Evolutionary conservation across 2,888 invertebrate genomes (phyloP).

Genomic region (Acronicta psi): DNA sequence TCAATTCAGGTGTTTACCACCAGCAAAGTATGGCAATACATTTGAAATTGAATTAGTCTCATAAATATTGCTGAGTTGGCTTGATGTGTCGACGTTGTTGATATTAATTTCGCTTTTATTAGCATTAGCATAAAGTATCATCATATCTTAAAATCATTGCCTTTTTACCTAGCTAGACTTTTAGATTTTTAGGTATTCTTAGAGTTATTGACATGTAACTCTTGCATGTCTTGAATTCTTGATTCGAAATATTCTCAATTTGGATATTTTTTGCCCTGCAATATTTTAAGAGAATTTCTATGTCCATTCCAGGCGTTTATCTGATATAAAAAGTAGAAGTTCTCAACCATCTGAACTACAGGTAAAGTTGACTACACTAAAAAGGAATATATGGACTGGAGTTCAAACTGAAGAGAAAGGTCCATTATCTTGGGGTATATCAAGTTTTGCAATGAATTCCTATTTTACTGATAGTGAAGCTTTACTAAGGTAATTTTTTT

Average conservation of each 20-base stretch:
- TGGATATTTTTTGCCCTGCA: background rate
- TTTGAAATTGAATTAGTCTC: slow-evolving; percentile 1
- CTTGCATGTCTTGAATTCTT: too few species aligned
- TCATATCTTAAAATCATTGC: too few species aligned
- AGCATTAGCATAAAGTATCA: too few species aligned
- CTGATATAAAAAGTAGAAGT: slow-evolving; percentile 79
- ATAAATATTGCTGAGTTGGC: too few species aligned
- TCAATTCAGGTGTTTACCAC: slow-evolving; percentile 82
- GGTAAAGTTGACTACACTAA: slow-evolving; percentile 91
- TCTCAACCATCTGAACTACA: slow-evolving; percentile 90
- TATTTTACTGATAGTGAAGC: slow-evolving; percentile 89
- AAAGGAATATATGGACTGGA: slow-evolving; percentile 93
- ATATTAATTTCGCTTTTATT: too few species aligned
- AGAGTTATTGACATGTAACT: too few species aligned
- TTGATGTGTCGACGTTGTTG: too few species aligned
- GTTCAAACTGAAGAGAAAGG: slow-evolving; percentile 83
- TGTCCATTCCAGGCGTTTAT: slow-evolving; percentile 70
- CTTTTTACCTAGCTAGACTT: too few species aligned
- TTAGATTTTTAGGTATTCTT: too few species aligned
- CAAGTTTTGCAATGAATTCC: slow-evolving; percentile 87
- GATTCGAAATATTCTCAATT: too few species aligned
- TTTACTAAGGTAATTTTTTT: slow-evolving; percentile 82
- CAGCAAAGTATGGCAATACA: slow-evolving; percentile 76
- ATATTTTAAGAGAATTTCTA: background rate
- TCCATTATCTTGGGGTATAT: slow-evolving; percentile 92